Conservation (phyloP, 1,140 invertebrate species). For the Bilobella aurantiaca region DNA sequence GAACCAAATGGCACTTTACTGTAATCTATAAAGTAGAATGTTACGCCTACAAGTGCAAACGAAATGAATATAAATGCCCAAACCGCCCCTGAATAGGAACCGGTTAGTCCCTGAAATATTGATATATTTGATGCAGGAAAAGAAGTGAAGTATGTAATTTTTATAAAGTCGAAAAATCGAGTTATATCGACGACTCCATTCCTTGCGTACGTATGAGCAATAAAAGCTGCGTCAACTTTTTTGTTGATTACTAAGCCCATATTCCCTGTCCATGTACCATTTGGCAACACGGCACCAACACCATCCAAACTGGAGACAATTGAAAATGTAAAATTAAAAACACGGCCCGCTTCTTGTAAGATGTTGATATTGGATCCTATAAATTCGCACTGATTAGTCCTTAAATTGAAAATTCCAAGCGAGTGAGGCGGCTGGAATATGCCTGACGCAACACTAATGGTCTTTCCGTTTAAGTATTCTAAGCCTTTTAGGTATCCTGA, state of each 20-base stretch:
- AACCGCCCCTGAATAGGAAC: background rate
- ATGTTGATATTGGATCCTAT: too few species aligned
- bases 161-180: background rate
- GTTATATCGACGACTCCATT: background rate
- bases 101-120: background rate
- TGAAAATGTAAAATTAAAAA: background rate
- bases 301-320: background rate
- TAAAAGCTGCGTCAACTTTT: background rate
- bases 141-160: background rate
- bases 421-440: too few species aligned
- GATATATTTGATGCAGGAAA: background rate
- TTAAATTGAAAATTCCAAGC: too few species aligned
- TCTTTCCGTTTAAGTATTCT: too few species aligned
- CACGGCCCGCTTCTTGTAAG: background rate
- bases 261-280: background rate
- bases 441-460: too few species aligned
- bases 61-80: background rate
- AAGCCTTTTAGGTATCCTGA: too few species aligned
- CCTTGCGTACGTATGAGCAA: background rate
- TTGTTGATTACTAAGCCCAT: background rate
- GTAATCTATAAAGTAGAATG: background rate
- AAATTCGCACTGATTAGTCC: too few species aligned
- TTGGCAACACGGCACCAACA: background rate
- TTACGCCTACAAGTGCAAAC: background rate
- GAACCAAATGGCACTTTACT: background rate